Conservation (phyloP, 2,888 invertebrate genomes). For the Conus canariensis region DNA sequence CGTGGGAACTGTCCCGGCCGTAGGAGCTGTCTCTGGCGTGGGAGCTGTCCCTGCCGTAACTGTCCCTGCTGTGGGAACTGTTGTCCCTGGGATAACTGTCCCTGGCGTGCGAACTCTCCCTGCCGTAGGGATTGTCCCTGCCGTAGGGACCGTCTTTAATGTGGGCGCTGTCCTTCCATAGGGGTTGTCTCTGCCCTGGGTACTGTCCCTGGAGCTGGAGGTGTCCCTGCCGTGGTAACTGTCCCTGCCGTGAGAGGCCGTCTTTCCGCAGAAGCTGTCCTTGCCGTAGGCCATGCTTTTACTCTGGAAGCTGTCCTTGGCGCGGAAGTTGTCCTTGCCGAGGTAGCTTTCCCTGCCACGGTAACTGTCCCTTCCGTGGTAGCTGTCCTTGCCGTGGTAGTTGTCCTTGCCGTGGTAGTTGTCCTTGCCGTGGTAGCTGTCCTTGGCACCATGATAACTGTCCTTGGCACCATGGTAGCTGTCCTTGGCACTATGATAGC, state of each 20-base stretch:
- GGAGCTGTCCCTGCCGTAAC: background rate
- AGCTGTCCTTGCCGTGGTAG: background rate
- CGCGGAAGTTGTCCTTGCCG: background rate
- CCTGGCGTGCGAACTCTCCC: background rate
- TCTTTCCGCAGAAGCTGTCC: background rate
- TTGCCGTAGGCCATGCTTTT: background rate
- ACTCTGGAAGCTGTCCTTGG: background rate
- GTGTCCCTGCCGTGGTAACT: constrained; percentile 4
- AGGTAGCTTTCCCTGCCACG: too few species aligned
- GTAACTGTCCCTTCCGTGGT: background rate
- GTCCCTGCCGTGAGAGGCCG: background rate
- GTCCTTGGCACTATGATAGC: background rate
- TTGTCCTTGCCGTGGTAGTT: too few species aligned
- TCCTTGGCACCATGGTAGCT: too few species aligned
- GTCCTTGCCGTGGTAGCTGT: too few species aligned
- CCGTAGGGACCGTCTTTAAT: background rate
- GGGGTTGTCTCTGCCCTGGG: background rate
- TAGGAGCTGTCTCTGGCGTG: background rate
- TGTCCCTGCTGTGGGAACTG: background rate
- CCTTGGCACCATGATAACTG: background rate
- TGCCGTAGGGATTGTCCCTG: background rate
- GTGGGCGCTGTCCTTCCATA: background rate
- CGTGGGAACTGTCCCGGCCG: background rate
- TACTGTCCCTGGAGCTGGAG: background rate
- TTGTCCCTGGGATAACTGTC: background rate